Evolutionary conservation across 1,140 invertebrate genomes (phyloP).

Genomic region (Zaprionus ornatus): DNA sequence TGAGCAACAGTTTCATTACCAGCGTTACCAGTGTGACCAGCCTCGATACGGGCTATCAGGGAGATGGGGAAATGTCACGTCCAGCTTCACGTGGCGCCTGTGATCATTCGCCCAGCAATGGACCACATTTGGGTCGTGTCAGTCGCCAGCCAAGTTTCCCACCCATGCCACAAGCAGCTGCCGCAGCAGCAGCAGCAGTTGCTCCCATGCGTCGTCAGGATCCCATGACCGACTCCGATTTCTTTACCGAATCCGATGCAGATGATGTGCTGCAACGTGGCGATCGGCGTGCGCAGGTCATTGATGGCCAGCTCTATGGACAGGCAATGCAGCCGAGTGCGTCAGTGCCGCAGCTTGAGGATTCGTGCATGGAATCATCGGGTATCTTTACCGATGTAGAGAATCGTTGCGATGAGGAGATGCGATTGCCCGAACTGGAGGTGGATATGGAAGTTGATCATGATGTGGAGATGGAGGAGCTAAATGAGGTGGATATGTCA

Average conservation of each 20-base stretch:
- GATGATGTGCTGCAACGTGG: slow-evolving; percentile 90
- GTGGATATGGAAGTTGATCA: slow-evolving; percentile 50
- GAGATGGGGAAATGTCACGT: slow-evolving; percentile 92
- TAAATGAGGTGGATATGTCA: slow-evolving; percentile 84
- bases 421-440: slow-evolving; percentile 69
- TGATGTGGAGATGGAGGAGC: slow-evolving; percentile 34
- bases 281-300: slow-evolving; percentile 90
- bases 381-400: slow-evolving; percentile 94
- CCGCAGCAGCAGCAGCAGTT: slow-evolving; percentile 20
- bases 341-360: slow-evolving; percentile 85
- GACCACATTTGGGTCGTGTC: slow-evolving; percentile 63
- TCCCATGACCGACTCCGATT: slow-evolving; percentile 95
- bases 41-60: slow-evolving; percentile 93
- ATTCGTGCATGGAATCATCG: slow-evolving; percentile 92
- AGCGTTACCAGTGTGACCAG: slow-evolving; percentile 94
- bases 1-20: slow-evolving; percentile 89
- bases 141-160: slow-evolving; percentile 78
- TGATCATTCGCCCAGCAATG: slow-evolving; percentile 86
- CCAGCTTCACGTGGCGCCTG: slow-evolving; percentile 90
- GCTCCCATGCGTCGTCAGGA: slow-evolving; percentile 86
- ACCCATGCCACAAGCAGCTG: slow-evolving; percentile 44
- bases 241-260: slow-evolving; percentile 94
- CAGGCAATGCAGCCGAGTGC: slow-evolving; percentile 85
- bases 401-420: slow-evolving; percentile 85
- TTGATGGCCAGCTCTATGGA: slow-evolving; percentile 93